Percentiles rank a stretch among this genome's conserved stretches.
These are phyloP conservation scores for Dryocosmus kuriphilus DNA, from an alignment of 2,888 invertebrate genomes.

Conservation along the genomic window DNA sequence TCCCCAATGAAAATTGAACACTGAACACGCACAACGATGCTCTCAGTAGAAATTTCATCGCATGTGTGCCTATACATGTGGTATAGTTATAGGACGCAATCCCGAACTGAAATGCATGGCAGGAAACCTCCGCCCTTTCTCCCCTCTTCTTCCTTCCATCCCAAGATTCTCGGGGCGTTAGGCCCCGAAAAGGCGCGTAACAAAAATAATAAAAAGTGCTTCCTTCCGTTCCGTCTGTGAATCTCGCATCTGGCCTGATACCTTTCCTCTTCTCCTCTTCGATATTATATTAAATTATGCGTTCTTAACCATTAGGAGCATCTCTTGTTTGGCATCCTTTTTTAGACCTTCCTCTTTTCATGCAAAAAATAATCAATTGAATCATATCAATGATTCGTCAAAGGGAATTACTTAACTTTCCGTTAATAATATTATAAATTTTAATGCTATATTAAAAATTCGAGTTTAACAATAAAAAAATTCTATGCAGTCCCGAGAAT, in stretches of 20 bases:
- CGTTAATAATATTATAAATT: no score
- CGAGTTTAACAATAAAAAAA: neutral
- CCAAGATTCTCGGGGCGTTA: constrained; percentile 46
- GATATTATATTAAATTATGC: constrained; percentile 23
- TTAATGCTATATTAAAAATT: no score
- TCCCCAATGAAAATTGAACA: constrained; percentile 51
- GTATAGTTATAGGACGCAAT: constrained; percentile 21
- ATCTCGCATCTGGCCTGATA: constrained; percentile 64
- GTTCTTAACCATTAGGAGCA: neutral
- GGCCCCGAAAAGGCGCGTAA: constrained; percentile 59
- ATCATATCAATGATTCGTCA: neutral
- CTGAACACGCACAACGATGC: constrained; percentile 50
- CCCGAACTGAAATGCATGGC: constrained; percentile 12
- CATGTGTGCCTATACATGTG: constrained; percentile 42
- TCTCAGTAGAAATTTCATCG: constrained; percentile 18
- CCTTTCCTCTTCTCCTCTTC: constrained; percentile 50
- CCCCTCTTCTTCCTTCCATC: constrained; percentile 36
- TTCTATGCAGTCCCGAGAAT: neutral
- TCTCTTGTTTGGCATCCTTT: neutral
- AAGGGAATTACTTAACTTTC: neutral
- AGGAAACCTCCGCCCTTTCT: constrained; percentile 27
- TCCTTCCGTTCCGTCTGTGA: constrained; percentile 65
- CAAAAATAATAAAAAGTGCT: constrained; percentile 64
- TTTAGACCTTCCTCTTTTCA: neutral
- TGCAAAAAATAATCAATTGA: no score